Base-by-base conservation (phyloP, 1,140 invertebrate species). In the Contarinia nasturtii region DNA sequence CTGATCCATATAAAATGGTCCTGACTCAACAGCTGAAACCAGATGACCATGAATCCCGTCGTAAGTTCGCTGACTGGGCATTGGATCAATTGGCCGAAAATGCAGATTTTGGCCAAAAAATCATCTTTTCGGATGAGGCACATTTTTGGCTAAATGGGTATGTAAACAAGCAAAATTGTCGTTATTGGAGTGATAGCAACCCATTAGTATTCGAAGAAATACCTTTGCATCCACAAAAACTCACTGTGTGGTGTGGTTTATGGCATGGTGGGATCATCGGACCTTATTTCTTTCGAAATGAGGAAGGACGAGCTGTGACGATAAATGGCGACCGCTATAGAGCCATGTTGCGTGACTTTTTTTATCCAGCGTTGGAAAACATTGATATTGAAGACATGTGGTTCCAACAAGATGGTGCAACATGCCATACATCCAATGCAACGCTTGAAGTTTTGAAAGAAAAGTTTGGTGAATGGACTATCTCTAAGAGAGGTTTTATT, bases 221-320 rank as follows among this genome's bases (percentile, higher is more conserved):
- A 4, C 10, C 10, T 19, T 19, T 42, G 41, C 19, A 42, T 14
- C 36, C 36, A 38, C 5, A 5, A 17, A 38, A 14, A 38, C 5
- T 38, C 4, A 38, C 36, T 10, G 27, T 27, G 3, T 27, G 27
- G 27, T 27, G 27, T 27, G 27, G 27, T 27, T 27, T 27, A 27
- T 19, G 15, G 15, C 18, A 14, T 19, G 49, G 44, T 45, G 49
- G 53, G 48, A 51, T 56, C 49, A 57, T 58, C 51, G 55, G 60
- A 33, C 57, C 55, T 15, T 61, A 56, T 44, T 60, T 63, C 46
- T 63, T 63, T 46, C 46, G 55, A 57, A 49, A 56, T 41, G 50
- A 58, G 12, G 49, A 15, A 48, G 51, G 52, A 14, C 34, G 49
- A 36, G 49, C 36, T 18, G 50, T 59, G 40, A 57, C 54, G 7